Percentiles rank a stretch among this genome's conserved stretches.
Conservation (phyloP, 2,113 vertebrate species). For the Tympanuchus pallidicinctus region DNA sequence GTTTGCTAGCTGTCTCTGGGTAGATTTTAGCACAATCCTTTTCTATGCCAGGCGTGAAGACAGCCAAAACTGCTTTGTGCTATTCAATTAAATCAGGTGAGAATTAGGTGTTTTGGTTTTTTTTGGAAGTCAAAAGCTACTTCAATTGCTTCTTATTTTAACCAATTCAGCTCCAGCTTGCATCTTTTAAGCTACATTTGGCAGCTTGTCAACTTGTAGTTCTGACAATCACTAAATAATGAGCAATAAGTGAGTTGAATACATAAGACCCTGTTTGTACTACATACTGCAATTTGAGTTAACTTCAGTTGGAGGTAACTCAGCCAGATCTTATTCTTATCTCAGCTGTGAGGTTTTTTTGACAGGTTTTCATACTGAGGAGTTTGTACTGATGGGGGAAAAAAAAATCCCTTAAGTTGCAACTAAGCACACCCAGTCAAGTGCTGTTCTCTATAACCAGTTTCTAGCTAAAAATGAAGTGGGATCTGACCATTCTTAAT, state of each 20-base stretch:
- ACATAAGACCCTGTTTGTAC: not conserved
- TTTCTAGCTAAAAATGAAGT: not conserved
- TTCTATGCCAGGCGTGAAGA: not conserved
- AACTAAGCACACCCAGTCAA: not conserved
- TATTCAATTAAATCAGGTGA: not conserved
- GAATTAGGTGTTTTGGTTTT: not conserved
- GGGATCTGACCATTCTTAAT: not conserved
- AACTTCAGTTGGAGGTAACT: not conserved
- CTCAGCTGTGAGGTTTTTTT: not conserved
- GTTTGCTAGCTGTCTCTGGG: not conserved
- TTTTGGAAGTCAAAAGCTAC: not conserved
- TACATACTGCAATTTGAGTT: rapidly evolving
- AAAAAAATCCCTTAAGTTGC: not conserved
- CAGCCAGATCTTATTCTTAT: not conserved
- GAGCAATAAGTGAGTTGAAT: not conserved
- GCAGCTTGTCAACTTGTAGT: not conserved
- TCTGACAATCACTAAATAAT: not conserved
- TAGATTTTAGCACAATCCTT: not conserved
- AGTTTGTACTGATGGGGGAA: not conserved
- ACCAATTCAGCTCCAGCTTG: not conserved
- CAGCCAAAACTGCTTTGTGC: not conserved
- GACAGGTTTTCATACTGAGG: not conserved
- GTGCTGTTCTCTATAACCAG: not conserved
- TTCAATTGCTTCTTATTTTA: not conserved
- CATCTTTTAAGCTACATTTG: not conserved